phyloP scores from a whole-genome alignment of 2,888 invertebrate species.

The Trichopria drosophilae region DNA sequence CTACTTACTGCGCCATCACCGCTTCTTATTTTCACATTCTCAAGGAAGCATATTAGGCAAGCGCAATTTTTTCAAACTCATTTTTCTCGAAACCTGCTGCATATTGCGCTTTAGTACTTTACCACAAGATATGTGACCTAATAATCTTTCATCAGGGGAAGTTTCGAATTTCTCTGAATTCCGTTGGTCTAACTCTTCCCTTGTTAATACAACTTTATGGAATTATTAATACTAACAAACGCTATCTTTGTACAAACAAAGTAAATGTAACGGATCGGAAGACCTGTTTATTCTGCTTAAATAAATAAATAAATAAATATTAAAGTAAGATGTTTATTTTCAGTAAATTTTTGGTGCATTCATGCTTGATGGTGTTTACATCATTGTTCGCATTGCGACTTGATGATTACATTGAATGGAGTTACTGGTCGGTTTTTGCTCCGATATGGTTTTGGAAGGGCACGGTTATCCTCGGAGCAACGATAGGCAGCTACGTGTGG shows the following conservation, averaged over 20 bases:
- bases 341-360: constrained; percentile 97
- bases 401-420: constrained; percentile 88
- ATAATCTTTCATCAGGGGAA: too few species aligned
- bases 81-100: too few species aligned
- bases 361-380: constrained; percentile 88
- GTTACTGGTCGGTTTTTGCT: constrained; percentile 93
- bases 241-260: neutral
- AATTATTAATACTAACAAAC: neutral
- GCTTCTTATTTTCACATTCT: too few species aligned
- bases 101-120: too few species aligned
- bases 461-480: constrained; percentile 86
- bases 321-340: constrained; percentile 49
- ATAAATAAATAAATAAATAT: neutral
- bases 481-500: constrained; percentile 93
- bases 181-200: too few species aligned
- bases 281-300: neutral
- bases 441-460: constrained; percentile 98
- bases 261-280: neutral
- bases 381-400: constrained; percentile 86
- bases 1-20: too few species aligned
- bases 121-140: too few species aligned
- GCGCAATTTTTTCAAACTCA: too few species aligned
- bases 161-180: too few species aligned
- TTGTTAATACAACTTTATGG: too few species aligned
- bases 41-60: too few species aligned